Evolutionary conservation across 2,888 invertebrate genomes (phyloP).

Genomic region (Acronicta psi): DNA sequence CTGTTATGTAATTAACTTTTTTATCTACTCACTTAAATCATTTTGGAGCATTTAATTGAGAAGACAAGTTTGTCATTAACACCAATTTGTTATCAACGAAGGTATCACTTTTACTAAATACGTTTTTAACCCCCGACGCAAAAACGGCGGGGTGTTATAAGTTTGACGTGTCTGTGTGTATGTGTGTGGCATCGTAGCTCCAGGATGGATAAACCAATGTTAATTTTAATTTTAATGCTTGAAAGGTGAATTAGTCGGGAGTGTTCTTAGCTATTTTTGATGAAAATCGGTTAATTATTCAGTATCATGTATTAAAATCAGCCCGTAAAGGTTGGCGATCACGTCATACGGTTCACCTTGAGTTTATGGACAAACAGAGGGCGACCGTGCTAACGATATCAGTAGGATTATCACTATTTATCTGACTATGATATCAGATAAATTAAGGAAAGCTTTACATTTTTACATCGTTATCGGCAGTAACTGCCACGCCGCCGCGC

Average conservation of each 20-base stretch:
- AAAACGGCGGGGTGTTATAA: too few relatives aligned
- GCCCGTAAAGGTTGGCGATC: constrained; percentile 33
- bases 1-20: constrained; percentile 32
- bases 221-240: too few relatives aligned
- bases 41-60: neutral
- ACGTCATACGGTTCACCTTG: constrained; percentile 56
- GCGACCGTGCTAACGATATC: constrained; percentile 65
- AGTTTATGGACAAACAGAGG: constrained; percentile 58
- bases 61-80: constrained; percentile 1
- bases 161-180: too few relatives aligned
- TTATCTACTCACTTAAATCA: constrained; percentile 4
- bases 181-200: too few relatives aligned
- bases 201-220: too few relatives aligned
- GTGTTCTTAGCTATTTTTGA: too few relatives aligned
- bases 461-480: constrained; percentile 36
- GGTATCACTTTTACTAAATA: neutral
- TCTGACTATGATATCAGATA: constrained; percentile 70
- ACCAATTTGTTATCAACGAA: constrained; percentile 4
- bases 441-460: constrained; percentile 65
- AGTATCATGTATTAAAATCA: constrained; percentile 10
- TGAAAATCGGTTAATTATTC: too few relatives aligned
- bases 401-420: constrained; percentile 80
- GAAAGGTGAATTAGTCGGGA: too few relatives aligned
- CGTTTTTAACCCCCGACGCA: too few relatives aligned
- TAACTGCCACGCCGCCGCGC: constrained; percentile 7